Conservation (phyloP, 1,140 invertebrate genomes). For the Acromyrmex echinatior region DNA sequence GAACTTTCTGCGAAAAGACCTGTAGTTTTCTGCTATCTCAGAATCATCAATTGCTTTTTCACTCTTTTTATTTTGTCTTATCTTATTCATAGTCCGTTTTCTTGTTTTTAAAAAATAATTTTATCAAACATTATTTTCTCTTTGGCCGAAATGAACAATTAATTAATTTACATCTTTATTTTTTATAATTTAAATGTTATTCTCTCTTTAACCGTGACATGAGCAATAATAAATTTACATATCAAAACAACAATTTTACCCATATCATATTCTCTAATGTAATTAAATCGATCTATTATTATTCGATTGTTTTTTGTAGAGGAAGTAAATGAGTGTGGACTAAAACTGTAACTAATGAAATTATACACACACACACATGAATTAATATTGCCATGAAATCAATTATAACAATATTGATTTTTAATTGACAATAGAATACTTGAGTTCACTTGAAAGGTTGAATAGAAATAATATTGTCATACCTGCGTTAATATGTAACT, state of each 20-base stretch:
- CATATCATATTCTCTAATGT: conserved; percentile 34
- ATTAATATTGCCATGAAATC: conserved; percentile 14
- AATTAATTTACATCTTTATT: conserved; percentile 51
- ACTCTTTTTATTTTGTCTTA: neutral
- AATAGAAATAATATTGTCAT: neutral
- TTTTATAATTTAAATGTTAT: conserved; percentile 23
- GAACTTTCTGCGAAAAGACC: conserved; percentile 18
- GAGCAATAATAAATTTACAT: conserved; percentile 64
- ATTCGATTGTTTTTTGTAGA: neutral
- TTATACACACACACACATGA: neutral
- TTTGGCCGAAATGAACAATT: conserved; percentile 29
- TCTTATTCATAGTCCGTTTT: neutral
- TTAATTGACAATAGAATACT: neutral
- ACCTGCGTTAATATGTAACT: neutral
- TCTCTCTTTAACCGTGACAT: neutral
- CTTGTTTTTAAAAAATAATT: neutral
- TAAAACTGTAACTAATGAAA: neutral
- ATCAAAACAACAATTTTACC: conserved; percentile 30
- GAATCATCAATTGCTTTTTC: neutral
- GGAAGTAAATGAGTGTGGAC: neutral
- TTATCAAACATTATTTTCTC: conserved; percentile 29
- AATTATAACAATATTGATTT: conserved; percentile 19
- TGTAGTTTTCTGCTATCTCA: neutral
- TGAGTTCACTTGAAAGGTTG: neutral
- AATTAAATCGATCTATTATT: neutral